Base-by-base conservation (phyloP, 2,113 vertebrate species). In the Arothron firmamentum region DNA sequence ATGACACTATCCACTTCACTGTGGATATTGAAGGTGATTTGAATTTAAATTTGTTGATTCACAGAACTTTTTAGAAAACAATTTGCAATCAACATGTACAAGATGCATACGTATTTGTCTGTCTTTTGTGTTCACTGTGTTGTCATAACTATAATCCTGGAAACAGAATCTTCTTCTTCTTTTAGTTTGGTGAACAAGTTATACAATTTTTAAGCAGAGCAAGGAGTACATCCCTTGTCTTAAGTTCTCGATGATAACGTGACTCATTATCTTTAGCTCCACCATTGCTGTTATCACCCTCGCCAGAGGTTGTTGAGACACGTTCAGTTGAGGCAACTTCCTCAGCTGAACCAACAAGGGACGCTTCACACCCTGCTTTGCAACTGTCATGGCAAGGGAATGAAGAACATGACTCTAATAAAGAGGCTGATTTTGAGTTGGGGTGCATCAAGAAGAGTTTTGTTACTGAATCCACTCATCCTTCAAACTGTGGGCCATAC, bases 401-500 rank as follows among this genome's bases (percentile, higher is more conserved):
- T 1, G 90, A 91, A 53, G 81, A 93, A 55, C 89, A 92, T 59
- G 88, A 88, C 54, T 80, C 73, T 72, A 87, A 88, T 0, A 83
- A 82, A 15, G 77, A 89, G 49, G 74, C 92, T 78, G 83, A 83
- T 60, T 85, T 92, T 85, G 87, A 91, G 57, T 85, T 51, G 0
- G 90, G 90, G 74, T 89, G 86, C 47, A 62, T 89, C 47, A 70
- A 82, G 78, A 91, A 89, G 76, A 90, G 81, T 55, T 90, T 97
- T 76, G 83, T 92, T 79, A 86, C 96, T 86, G 89, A 90, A 64
- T 88, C 84, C 48, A 89, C 91, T 67, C 90, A 90, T 25, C 86
- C 85, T 0, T 91, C 93, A 72, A 93, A 95, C 5, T 82, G 90
- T 12, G 95, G 94, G 71, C 56, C 77, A 62, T 95, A 97, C 78